Conservation (phyloP, 1,140 invertebrate genomes). For the Capitella teleta region DNA sequence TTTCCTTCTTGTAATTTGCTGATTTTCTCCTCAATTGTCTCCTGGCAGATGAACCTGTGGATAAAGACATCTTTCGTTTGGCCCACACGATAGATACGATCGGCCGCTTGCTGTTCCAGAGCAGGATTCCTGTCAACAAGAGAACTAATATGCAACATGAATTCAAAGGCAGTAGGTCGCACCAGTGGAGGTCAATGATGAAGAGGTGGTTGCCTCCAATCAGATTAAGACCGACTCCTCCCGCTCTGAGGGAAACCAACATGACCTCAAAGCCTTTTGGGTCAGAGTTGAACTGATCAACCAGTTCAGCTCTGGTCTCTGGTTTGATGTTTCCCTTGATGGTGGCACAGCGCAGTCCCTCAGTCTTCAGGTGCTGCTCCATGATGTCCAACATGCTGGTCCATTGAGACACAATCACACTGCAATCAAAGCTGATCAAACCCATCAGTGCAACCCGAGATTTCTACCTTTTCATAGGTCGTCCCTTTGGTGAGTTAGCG, state of each 20-base stretch:
- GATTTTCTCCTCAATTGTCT: slow-evolving; percentile 78
- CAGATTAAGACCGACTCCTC: slow-evolving; percentile 82
- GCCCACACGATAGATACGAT: slow-evolving; percentile 79
- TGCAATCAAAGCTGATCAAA: slow-evolving; percentile 12
- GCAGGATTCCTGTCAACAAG: slow-evolving; percentile 61
- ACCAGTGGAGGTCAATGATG: slow-evolving; percentile 81
- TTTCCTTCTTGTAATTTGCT: slow-evolving; percentile 67
- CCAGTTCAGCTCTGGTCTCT: slow-evolving; percentile 36
- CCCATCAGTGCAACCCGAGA: neutral
- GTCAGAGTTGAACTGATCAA: slow-evolving; percentile 61
- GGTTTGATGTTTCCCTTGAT: slow-evolving; percentile 51
- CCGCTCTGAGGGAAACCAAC: slow-evolving; percentile 72
- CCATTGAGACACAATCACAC: slow-evolving; percentile 82
- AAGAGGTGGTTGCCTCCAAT: slow-evolving; percentile 82
- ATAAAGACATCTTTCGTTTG: slow-evolving; percentile 69
- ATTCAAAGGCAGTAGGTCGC: slow-evolving; percentile 6
- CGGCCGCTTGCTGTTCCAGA: slow-evolving; percentile 79
- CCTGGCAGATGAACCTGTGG: slow-evolving; percentile 69
- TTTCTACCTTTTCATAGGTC: neutral
- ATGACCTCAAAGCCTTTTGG: slow-evolving; percentile 45
- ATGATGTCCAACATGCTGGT: slow-evolving; percentile 61
- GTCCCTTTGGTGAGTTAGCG: slow-evolving; percentile 9
- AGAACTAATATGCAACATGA: neutral
- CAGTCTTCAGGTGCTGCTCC: slow-evolving; percentile 47
- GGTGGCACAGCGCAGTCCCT: slow-evolving; percentile 47